Conservation (phyloP, 2,113 vertebrate genomes). For the Scophthalmus maximus region DNA sequence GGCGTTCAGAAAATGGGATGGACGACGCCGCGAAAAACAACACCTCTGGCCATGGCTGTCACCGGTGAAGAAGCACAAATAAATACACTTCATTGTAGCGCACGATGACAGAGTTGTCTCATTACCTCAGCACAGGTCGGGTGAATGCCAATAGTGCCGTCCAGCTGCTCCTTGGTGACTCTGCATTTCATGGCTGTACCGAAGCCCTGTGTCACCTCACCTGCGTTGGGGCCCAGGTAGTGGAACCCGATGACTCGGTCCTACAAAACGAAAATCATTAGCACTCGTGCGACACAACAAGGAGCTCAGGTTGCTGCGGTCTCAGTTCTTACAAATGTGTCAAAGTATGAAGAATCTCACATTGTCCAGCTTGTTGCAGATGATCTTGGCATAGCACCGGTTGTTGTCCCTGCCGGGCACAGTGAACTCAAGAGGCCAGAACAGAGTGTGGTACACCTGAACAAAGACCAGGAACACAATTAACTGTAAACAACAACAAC, state of each 20-base stretch:
- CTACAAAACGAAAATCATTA: conserved; percentile 67
- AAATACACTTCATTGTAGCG: background rate
- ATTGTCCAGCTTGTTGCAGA: conserved; percentile 90
- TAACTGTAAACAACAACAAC: background rate
- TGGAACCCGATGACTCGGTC: conserved; percentile 94
- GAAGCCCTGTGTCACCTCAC: conserved; percentile 96
- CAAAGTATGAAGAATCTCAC: conserved; percentile 75
- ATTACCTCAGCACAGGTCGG: conserved; percentile 95
- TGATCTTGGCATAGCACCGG: conserved; percentile 91
- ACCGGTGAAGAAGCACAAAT: background rate
- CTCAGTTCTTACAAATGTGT: accelerated
- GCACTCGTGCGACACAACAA: background rate
- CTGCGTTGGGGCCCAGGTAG: conserved; percentile 94
- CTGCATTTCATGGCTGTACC: conserved; percentile 95
- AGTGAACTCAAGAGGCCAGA: conserved; percentile 97
- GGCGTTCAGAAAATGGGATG: background rate
- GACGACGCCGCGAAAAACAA: background rate
- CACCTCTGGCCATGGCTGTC: background rate
- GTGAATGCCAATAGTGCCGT: conserved; percentile 94
- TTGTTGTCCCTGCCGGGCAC: conserved; percentile 91
- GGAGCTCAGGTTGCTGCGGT: accelerated
- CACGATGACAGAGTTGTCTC: too few relatives aligned
- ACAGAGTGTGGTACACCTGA: conserved; percentile 92
- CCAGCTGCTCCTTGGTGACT: conserved; percentile 90
- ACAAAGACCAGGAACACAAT: background rate